These are phyloP conservation scores for Synergus laeviventris DNA, from an alignment of 2,888 invertebrate species.

Conservation along the genomic window DNA sequence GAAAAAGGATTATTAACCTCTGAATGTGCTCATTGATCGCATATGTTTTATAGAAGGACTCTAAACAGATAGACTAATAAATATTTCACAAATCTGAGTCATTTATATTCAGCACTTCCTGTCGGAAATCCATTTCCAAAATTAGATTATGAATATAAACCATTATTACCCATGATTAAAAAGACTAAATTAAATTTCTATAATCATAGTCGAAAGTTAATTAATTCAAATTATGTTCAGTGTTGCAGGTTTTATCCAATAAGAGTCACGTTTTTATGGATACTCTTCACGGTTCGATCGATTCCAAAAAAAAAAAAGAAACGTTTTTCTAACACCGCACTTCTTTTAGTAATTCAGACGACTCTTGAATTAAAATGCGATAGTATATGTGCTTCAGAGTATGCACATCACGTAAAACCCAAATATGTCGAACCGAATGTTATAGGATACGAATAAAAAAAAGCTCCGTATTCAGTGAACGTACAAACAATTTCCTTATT, in stretches of 20 bases:
- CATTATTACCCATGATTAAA: not conserved
- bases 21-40: too few species aligned
- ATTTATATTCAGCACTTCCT: too few species aligned
- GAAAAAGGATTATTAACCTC: too few species aligned
- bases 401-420: slow-evolving; percentile 30
- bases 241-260: not conserved
- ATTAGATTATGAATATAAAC: too few species aligned
- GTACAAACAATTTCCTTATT: slow-evolving; percentile 32
- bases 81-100: too few species aligned
- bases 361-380: slow-evolving; percentile 28
- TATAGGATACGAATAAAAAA: slow-evolving; percentile 32
- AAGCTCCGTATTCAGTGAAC: slow-evolving; percentile 9
- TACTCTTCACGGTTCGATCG: slow-evolving; percentile 1
- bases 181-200: not conserved
- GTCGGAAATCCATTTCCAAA: too few species aligned
- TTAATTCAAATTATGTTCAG: not conserved
- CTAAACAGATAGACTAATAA: too few species aligned
- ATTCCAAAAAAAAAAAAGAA: not conserved
- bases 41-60: too few species aligned
- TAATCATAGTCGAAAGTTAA: not conserved
- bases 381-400: slow-evolving; percentile 3
- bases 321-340: not conserved
- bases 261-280: not conserved
- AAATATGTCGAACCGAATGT: slow-evolving; percentile 35
- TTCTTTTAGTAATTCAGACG: slow-evolving; percentile 14